phyloP scores from a whole-genome alignment of 2,888 invertebrate species.

The Cerastis leucographa region DNA sequence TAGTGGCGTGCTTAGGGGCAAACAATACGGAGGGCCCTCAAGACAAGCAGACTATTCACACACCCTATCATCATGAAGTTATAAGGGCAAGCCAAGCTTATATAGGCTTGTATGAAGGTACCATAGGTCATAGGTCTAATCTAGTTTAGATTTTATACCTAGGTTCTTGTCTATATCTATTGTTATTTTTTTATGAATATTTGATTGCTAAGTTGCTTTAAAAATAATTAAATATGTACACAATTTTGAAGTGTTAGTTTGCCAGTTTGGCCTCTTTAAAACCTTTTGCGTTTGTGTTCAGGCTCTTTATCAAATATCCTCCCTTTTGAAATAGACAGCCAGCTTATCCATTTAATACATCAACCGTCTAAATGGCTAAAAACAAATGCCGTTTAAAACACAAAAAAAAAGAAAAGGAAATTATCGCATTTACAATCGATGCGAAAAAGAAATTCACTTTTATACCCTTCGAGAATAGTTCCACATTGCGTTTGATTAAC shows the following conservation, averaged over 20 bases:
- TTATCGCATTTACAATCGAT: conserved; percentile 55
- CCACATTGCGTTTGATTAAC: conserved; percentile 69
- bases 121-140: background rate
- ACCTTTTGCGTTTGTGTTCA: background rate
- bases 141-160: background rate
- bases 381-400: conserved; percentile 50
- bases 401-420: conserved; percentile 44
- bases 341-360: conserved; percentile 41
- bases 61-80: no score
- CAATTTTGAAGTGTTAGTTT: background rate
- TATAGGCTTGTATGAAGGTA: no score
- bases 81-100: no score
- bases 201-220: background rate
- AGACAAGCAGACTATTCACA: no score
- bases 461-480: conserved; percentile 59
- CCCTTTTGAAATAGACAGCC: conserved; percentile 34
- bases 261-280: background rate
- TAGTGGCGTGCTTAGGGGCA: no score
- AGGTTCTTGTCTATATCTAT: background rate
- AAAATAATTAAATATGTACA: background rate
- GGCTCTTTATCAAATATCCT: conserved; percentile 33
- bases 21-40: no score
- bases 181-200: background rate
- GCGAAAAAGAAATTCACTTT: conserved; percentile 63
- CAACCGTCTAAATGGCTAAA: conserved; percentile 43